These are phyloP conservation scores for Lycodopsis pacificus DNA, from an alignment of 2,797 vertebrate genomes.

Conservation along the genomic window DNA sequence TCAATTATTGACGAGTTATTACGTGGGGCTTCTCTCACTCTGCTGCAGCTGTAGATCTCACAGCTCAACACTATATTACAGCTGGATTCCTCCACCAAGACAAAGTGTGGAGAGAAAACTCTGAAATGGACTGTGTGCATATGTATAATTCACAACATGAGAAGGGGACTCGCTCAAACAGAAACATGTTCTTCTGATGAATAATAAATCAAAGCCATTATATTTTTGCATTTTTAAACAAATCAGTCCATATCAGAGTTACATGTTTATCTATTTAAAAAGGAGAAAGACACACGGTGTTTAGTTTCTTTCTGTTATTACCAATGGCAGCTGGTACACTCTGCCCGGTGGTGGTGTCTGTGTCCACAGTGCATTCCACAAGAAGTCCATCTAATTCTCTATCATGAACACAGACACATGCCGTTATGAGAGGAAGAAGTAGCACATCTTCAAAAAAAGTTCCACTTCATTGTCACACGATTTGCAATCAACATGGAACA, in stretches of 20 bases:
- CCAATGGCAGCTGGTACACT: slow-evolving; percentile 91
- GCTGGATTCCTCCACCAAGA: slow-evolving; percentile 5
- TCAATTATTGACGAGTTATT: slow-evolving; percentile 42
- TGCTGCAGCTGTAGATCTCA: slow-evolving; percentile 30
- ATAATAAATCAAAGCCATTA: slow-evolving; percentile 36
- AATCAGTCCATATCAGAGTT: background rate
- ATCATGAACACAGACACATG: slow-evolving; percentile 22
- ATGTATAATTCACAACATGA: slow-evolving; percentile 61
- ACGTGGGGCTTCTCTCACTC: slow-evolving; percentile 28
- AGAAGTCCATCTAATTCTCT: slow-evolving; percentile 93
- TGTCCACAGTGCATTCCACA: slow-evolving; percentile 94
- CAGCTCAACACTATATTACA: slow-evolving; percentile 4
- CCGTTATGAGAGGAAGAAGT: background rate
- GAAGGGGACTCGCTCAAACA: slow-evolving; percentile 23
- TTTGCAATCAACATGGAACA: background rate
- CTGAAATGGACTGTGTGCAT: slow-evolving; percentile 45
- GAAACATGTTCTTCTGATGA: slow-evolving; percentile 46
- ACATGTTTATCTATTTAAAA: background rate
- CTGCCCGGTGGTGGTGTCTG: slow-evolving; percentile 89
- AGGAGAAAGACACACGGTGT: background rate
- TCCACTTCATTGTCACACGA: background rate
- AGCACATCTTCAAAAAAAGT: background rate
- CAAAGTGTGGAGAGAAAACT: slow-evolving; percentile 22
- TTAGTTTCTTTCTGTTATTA: slow-evolving; percentile 62
- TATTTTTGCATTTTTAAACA: slow-evolving; percentile 6